These are phyloP conservation scores for Schizopygopsis malacanthus DNA, from an alignment of 2,797 vertebrate genomes.

Conservation along the genomic window DNA sequence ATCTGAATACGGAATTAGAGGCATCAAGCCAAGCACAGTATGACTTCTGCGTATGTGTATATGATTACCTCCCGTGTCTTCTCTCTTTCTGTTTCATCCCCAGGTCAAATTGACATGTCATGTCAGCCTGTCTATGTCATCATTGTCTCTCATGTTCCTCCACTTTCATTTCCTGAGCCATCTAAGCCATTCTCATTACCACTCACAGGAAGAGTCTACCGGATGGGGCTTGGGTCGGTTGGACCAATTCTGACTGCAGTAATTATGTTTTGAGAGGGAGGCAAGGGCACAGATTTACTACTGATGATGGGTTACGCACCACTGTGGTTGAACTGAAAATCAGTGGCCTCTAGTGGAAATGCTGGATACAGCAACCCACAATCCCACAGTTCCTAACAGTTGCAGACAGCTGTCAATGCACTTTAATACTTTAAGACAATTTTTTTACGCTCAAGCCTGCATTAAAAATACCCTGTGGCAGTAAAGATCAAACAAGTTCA, in stretches of 20 bases:
- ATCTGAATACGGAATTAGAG: constrained; percentile 46
- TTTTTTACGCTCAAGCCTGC: neutral
- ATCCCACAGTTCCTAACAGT: constrained; percentile 28
- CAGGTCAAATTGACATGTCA: constrained; percentile 48
- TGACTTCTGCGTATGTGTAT: constrained; percentile 36
- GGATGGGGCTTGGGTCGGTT: neutral
- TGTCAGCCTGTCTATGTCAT: constrained; percentile 27
- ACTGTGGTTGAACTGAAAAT: constrained; percentile 20
- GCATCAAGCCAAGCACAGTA: constrained; percentile 23
- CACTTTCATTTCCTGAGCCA: constrained; percentile 32
- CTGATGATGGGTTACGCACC: constrained; percentile 6
- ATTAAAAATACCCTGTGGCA: constrained; percentile 30
- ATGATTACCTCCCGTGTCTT: constrained; percentile 29
- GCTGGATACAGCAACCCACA: neutral
- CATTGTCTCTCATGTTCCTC: constrained; percentile 41
- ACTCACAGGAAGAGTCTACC: constrained; percentile 42
- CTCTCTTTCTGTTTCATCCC: constrained; percentile 29
- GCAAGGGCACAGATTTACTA: constrained; percentile 40
- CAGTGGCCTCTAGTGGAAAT: constrained; percentile 52
- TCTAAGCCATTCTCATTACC: constrained; percentile 51
- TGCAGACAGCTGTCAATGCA: constrained; percentile 11
- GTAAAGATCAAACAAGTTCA: constrained; percentile 27
- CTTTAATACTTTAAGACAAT: neutral
- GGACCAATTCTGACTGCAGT: constrained; percentile 34
- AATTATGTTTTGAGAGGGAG: constrained; percentile 55